phyloP scores from a whole-genome alignment of 2,888 invertebrate genomes.

The Dione vanillae region DNA sequence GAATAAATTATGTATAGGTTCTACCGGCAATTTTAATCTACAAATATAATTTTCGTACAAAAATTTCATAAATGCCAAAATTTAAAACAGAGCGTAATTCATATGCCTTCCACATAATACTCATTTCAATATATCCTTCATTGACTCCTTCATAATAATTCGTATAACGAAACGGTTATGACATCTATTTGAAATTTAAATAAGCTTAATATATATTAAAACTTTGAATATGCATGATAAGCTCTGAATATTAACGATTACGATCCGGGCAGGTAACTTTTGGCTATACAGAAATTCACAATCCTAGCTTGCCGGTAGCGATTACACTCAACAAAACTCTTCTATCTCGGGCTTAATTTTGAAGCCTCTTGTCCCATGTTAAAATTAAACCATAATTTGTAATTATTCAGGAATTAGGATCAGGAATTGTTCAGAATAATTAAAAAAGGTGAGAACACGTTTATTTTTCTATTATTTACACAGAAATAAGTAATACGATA shows the following conservation, averaged over 20 bases:
- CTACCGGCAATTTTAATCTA: too few relatives aligned
- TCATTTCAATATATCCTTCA: neutral
- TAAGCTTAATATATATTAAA: constrained; percentile 28
- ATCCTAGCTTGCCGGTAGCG: constrained; percentile 30
- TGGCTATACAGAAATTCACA: constrained; percentile 19
- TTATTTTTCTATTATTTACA: too few relatives aligned
- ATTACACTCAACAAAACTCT: constrained; percentile 43
- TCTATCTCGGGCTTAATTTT: constrained; percentile 39
- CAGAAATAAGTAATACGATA: too few relatives aligned
- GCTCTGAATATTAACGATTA: constrained; percentile 29
- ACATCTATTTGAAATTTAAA: constrained; percentile 29
- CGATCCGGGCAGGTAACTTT: constrained; percentile 26
- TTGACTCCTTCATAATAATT: neutral
- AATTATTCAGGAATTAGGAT: constrained; percentile 40
- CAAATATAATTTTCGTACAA: neutral
- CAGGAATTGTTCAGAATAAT: neutral
- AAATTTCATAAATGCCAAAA: neutral
- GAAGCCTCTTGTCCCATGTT: constrained; percentile 38
- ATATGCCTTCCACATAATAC: neutral
- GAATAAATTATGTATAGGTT: too few relatives aligned
- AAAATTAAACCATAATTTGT: constrained; percentile 37
- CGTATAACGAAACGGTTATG: constrained; percentile 25
- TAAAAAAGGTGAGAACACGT: neutral
- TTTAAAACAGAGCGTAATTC: too few relatives aligned
- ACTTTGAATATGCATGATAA: constrained; percentile 35